Evolutionary conservation across 2,888 invertebrate species (phyloP), one percentile per base, ranked within the genome.

Genomic region (Meiosimyza platycephala): DNA sequence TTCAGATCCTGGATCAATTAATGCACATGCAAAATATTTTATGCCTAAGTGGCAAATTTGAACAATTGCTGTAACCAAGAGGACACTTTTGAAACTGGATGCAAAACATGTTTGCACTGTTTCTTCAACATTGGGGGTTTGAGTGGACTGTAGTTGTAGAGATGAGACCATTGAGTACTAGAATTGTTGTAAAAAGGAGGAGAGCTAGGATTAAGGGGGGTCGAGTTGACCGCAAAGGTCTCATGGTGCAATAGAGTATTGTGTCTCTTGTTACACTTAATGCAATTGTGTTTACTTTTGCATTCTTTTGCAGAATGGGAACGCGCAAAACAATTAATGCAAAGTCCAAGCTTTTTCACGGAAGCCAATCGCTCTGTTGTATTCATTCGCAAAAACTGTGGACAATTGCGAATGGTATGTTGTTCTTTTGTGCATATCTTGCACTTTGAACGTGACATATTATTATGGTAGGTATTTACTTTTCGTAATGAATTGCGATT

Each of bases 1-100:
- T 16, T 74, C 72, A 4, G 75, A 75, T 5, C 73, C 75, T 9
- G 75, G 70, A 48, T 74, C 75, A 7, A 75, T 62, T 12, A 75
- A 22, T 1, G 76, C 75, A n/a, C 76, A 22, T 5, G 68, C 71
- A 13, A 48, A 16, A 50, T 68, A 74, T 4, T 40, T 22, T 1
- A 65, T 12, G 2, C 62, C 57, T 3, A 40, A 11, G 40, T 71
- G 64, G 2, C 52, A 47, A 33, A 74, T 48, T 6, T 71, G n/a
- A 11, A 69, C 71, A 4, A 74, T 48, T 3, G 74, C 74, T 13
- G 71, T 74, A 18, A 71, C 71, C 40, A 73, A 50, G 33, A 74
- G 57, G n/a, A 72, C 63, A 50, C 65, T 60, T 2, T 16, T 48
- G 28, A 15, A 54, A 13, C n/a, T 57, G 22, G 62, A 51, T 55